Evolutionary conservation across 2,888 invertebrate genomes (phyloP), one percentile per base, ranked within the genome.

Genomic region (Ormyrus nitidulus): DNA sequence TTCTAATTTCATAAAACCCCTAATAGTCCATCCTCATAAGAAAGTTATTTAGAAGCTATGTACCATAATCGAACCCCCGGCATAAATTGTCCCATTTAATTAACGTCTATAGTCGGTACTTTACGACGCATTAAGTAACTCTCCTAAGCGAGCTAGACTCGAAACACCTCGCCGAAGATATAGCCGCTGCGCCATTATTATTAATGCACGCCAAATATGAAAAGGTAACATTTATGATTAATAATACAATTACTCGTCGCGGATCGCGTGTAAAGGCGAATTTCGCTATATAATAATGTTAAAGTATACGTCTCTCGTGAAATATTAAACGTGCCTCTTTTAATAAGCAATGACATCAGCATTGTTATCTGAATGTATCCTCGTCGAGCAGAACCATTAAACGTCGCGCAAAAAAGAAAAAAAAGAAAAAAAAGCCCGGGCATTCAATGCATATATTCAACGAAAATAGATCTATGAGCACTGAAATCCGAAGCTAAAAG

Each of bases 101-200:
- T 62, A 77, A 65, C 58, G 53, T 61, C 62, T 46, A 19, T 19
- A 34, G 54, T 48, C 46, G 49, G 44, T 46, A 46, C 34, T 77
- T 77, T 71, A 77, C 70, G 70, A 77, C 13, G 54, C 59, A 77
- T 77, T 65, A 71, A 64, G 58, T 19, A 71, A 71, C 77, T 59
- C 19, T 19, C n/a, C 61, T 46, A 76, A 61, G 53, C n/a, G 19
- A 19, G 19, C 74, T 49, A 69, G 48, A 13, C 11, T 6, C 13
- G 46, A 56, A 54, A 44, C 9, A 46, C 7, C 56, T 10, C 1
- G 2, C 9, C 49, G 34, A 71, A 46, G 44, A 71, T 71, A 49
- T 9, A 61, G 44, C 34, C 49, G 34, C 19, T 66, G n/a, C 34
- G 58, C 11, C 11, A 54, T 54, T 6, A 44, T 49, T 74, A 65